Conservation (phyloP, 2,113 vertebrate genomes). For the Mionectes macconnelli region DNA sequence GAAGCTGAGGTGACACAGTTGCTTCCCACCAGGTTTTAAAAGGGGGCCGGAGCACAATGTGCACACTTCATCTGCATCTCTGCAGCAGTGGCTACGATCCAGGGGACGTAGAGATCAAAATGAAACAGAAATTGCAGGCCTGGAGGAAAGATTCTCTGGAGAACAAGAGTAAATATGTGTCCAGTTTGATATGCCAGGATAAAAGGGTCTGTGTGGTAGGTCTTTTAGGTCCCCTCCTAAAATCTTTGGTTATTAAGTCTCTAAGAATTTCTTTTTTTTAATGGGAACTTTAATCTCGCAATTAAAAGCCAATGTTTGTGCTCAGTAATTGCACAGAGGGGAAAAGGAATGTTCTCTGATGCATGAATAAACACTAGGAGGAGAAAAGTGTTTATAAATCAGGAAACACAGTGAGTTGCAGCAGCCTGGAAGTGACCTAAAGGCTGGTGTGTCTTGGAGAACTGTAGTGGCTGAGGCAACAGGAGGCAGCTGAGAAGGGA, state of each 20-base stretch:
- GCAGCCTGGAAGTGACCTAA: not conserved
- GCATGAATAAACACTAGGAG: not conserved
- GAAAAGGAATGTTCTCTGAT: not conserved
- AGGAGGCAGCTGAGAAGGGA: not conserved
- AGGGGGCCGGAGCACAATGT: not conserved
- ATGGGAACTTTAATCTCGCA: not conserved
- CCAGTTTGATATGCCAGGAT: not conserved
- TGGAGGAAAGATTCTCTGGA: not conserved
- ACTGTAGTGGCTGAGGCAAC: not conserved
- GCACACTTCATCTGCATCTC: not conserved
- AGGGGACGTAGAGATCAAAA: not conserved
- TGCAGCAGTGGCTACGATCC: not conserved
- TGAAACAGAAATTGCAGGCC: not conserved
- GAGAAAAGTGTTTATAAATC: not conserved
- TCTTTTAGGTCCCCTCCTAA: not conserved
- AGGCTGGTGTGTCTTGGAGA: not conserved
- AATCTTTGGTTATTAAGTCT: not conserved
- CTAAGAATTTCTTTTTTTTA: not conserved
- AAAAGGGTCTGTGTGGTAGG: not conserved
- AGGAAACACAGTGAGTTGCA: not conserved
- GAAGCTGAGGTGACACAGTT: accelerated
- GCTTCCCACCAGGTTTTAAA: not conserved
- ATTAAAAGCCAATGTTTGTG: not conserved
- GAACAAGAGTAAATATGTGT: not conserved
- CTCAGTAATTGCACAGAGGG: not conserved